Evolutionary conservation across 2,113 vertebrate genomes (phyloP), one percentile per base, ranked within the genome.

Genomic region (Bucco capensis): DNA sequence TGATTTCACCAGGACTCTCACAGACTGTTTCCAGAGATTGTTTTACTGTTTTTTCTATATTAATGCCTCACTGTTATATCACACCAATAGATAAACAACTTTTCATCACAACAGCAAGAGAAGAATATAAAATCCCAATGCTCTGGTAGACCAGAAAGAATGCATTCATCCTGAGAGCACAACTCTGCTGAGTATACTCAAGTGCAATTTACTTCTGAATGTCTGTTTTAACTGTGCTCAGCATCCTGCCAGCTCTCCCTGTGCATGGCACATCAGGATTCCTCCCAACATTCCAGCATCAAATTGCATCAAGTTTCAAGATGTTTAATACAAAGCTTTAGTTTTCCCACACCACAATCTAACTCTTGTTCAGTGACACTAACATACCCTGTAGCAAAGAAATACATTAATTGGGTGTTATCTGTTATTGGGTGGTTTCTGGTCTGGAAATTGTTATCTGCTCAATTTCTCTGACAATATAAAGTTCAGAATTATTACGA

Each of bases 271-370:
- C 78, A 38, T 67, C 42, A 49, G 11, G 17, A 88, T 90, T 85
- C 53, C 81, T 96, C 53, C 47, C 79, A 90, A 75, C 82, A 71
- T 93, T 83, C 86, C 89, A 80, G 56, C 47, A 80, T 21, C 44
- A 85, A 89, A 90, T 89, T 86, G 76, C 82, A 94, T 75, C 3
- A 7, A 81, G 51, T 19, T 79, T 44, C 56, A 24, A 77, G 65
- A 72, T 40, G 33, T 42, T 33, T 58, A 75, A 47, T 47, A 61
- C 15, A 62, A 80, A 75, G 42, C 38, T 84, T 87, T 61, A 27
- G 60, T 60, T 49, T 44, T 22, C 50, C 19, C 31, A 44, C 57
- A 50, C n/a, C 54, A 47, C 64, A 75, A 57, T 75, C 73, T 81
- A 93, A 60, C 78, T 93, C 57, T 74, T 27, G 38, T 46, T 80